These are phyloP conservation scores for Aurelia sp. DNA, from an alignment of 30 jellyfish, hydroid and myxozoan species.

Conservation along the genomic window DNA sequence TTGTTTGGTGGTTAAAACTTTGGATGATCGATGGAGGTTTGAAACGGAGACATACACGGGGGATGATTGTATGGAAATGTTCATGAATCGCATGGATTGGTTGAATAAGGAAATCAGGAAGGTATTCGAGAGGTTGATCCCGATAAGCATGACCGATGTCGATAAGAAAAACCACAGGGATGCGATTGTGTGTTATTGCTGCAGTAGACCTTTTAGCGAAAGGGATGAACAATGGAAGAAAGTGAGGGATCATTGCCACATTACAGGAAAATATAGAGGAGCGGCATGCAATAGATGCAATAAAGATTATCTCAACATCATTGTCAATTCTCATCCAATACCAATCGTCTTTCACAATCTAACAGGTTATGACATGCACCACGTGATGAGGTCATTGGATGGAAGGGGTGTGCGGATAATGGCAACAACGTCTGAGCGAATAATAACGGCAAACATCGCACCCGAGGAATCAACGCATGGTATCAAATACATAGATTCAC, in stretches of 20 bases:
- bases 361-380: slow-evolving; percentile 16
- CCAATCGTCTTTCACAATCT: slow-evolving; percentile 50
- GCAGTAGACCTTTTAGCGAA: background rate
- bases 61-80: background rate
- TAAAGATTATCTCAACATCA: too few species aligned
- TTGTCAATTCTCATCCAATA: background rate
- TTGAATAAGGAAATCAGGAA: background rate
- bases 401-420: background rate
- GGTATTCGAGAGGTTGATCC: background rate
- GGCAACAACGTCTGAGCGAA: background rate
- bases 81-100: background rate
- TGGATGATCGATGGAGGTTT: background rate
- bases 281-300: background rate
- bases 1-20: background rate
- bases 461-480: background rate
- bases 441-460: background rate
- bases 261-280: slow-evolving; percentile 22
- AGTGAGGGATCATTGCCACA: slow-evolving; percentile 31
- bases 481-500: slow-evolving; percentile 17
- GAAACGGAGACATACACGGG: background rate
- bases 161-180: background rate
- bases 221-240: background rate
- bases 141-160: background rate
- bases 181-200: background rate
- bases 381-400: slow-evolving; percentile 1